Evolutionary conservation across 2,113 vertebrate genomes (phyloP).

Genomic region (Lepus europaeus): DNA sequence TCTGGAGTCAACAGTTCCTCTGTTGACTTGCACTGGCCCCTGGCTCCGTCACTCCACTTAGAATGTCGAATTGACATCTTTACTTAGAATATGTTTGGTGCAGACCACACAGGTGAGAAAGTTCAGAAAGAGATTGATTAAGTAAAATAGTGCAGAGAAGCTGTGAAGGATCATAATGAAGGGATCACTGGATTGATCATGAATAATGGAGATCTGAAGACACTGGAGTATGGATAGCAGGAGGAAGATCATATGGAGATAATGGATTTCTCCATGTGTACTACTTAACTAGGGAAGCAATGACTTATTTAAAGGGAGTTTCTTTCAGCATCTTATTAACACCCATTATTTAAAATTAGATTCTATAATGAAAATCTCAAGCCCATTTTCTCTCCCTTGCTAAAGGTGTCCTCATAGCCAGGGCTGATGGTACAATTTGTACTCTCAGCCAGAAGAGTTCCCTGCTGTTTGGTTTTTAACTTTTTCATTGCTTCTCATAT

Average conservation of each 20-base stretch:
- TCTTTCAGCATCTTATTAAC: background rate
- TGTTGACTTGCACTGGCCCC: background rate
- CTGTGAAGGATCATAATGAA: background rate
- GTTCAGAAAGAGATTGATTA: background rate
- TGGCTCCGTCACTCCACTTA: background rate
- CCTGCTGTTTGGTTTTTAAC: background rate
- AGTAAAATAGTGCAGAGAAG: background rate
- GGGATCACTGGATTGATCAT: background rate
- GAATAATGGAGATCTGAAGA: background rate
- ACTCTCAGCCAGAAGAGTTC: background rate
- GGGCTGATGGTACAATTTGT: background rate
- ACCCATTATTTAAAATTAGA: background rate
- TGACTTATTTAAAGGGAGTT: background rate
- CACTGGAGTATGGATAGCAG: background rate
- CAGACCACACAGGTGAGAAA: background rate
- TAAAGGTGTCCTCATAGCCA: background rate
- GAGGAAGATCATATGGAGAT: background rate
- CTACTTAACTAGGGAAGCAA: background rate
- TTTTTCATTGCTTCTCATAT: slow-evolving; percentile 35
- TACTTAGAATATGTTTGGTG: background rate
- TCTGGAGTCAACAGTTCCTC: background rate
- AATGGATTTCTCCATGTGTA: background rate
- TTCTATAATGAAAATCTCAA: slow-evolving; percentile 1
- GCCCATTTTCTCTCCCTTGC: background rate
- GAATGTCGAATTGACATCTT: background rate